Conservation (phyloP, 2,797 vertebrate species). For the Glyptemys insculpta region DNA sequence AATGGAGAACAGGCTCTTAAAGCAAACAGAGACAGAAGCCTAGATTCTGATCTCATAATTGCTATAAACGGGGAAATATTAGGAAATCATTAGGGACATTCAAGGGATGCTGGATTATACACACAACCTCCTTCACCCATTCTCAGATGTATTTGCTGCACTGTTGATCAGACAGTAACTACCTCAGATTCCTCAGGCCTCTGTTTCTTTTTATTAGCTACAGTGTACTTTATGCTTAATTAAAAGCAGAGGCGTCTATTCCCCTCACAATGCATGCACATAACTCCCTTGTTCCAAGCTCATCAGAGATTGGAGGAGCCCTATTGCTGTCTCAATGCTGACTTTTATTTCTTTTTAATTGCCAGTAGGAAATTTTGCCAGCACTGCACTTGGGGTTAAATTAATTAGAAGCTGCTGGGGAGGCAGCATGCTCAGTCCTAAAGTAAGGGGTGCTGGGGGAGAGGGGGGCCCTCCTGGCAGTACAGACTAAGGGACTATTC, state of each 20-base stretch:
- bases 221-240: not conserved
- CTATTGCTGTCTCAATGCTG: slow-evolving; percentile 32
- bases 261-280: not conserved
- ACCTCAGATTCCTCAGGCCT: not conserved
- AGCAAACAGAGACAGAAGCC: not conserved
- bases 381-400: slow-evolving; percentile 28
- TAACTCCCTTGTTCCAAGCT: not conserved
- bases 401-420: slow-evolving; percentile 71
- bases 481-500: not conserved
- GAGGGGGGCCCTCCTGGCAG: not conserved
- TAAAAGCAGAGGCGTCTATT: slow-evolving; percentile 60
- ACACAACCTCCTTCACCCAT: not conserved
- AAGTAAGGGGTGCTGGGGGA: not conserved
- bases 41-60: accelerated
- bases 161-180: not conserved
- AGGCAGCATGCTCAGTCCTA: slow-evolving; percentile 48
- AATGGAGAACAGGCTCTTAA: not conserved
- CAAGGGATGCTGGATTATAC: accelerated
- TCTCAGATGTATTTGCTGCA: accelerated
- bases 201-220: slow-evolving; percentile 24
- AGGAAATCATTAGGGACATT: not conserved
- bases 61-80: accelerated
- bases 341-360: slow-evolving; percentile 62
- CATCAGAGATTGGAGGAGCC: slow-evolving; percentile 28
- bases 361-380: slow-evolving; percentile 54